These are phyloP conservation scores for Esperia sulphurella DNA, from an alignment of 2,888 invertebrate genomes.

Conservation along the genomic window DNA sequence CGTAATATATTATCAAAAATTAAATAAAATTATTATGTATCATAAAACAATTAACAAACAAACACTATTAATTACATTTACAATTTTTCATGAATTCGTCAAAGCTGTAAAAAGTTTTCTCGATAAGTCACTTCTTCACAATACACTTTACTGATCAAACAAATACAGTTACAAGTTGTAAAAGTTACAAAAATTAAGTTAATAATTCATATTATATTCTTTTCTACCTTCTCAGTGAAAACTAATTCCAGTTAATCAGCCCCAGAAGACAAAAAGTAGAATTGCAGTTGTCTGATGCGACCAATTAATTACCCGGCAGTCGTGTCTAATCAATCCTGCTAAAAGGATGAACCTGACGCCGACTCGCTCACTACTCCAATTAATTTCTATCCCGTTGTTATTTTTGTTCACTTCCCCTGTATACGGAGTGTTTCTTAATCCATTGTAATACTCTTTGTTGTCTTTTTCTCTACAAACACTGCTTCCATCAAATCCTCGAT, in stretches of 20 bases:
- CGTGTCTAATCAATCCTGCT: constrained; percentile 46
- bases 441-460: neutral
- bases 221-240: constrained; percentile 1
- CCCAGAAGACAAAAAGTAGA: constrained; percentile 38
- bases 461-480: neutral
- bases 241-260: constrained; percentile 36
- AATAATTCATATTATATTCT: too few species aligned
- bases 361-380: constrained; percentile 25
- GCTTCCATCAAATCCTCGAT: neutral
- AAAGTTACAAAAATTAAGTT: too few species aligned
- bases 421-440: neutral
- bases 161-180: too few species aligned
- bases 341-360: constrained; percentile 33
- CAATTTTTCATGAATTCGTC: too few species aligned
- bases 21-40: too few species aligned
- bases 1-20: too few species aligned
- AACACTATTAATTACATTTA: too few species aligned
- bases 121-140: too few species aligned
- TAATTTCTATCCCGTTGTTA: constrained; percentile 31
- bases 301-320: constrained; percentile 47
- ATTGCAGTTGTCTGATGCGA: constrained; percentile 40
- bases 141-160: too few species aligned
- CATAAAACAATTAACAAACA: too few species aligned
- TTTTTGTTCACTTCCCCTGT: constrained; percentile 9
- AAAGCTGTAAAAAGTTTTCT: too few species aligned